Conservation (phyloP, 2,797 vertebrate genomes). For the Presbytis comata region DNA sequence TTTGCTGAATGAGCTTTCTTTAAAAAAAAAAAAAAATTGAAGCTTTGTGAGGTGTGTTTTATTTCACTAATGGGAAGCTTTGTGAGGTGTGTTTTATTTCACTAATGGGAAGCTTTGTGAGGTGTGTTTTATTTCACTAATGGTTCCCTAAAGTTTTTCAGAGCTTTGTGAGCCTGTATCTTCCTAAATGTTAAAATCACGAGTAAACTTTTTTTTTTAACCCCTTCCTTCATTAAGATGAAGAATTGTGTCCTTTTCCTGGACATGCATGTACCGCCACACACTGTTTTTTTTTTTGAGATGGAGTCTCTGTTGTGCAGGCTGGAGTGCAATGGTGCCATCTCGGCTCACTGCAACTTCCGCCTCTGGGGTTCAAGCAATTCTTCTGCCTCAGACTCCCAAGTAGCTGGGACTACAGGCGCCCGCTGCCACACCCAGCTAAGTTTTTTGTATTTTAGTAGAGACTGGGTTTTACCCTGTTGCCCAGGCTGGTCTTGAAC, state of each 20-base stretch:
- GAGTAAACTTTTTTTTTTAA: neutral
- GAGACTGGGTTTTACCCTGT: too few species aligned
- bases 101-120: conserved; percentile 3
- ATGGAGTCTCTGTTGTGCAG: too few species aligned
- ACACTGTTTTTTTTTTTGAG: neutral
- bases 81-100: neutral
- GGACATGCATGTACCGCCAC: too few species aligned
- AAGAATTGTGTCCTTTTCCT: neutral
- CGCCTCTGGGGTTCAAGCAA: too few species aligned
- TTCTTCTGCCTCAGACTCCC: too few species aligned
- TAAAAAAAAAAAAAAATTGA: neutral
- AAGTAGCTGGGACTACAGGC: too few species aligned
- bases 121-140: neutral
- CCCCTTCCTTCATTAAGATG: neutral
- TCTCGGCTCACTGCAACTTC: too few species aligned
- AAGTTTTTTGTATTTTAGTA: too few species aligned
- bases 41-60: neutral
- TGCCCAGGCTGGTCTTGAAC: too few species aligned
- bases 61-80: neutral
- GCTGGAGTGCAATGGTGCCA: too few species aligned
- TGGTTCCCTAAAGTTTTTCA: neutral
- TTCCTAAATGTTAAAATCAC: neutral
- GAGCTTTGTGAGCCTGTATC: neutral
- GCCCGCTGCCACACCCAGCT: too few species aligned
- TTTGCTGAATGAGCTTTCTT: neutral